phyloP scores from a whole-genome alignment of 2,797 vertebrate genomes.

The Zalophus californianus region DNA sequence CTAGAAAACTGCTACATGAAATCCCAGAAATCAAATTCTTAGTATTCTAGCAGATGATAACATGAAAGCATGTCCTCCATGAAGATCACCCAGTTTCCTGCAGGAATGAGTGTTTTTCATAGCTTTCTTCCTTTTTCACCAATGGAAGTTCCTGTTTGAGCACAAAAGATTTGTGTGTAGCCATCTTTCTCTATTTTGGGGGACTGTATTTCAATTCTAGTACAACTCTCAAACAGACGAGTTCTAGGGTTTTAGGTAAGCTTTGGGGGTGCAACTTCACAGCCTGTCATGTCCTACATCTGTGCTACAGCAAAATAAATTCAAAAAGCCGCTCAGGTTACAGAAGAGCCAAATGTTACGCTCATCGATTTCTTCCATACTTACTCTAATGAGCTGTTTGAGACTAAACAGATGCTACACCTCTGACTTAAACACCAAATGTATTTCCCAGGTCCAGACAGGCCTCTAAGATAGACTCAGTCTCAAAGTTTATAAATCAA shows the following conservation, averaged over 20 bases:
- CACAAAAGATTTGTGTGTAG: neutral
- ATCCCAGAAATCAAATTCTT: slow-evolving; percentile 31
- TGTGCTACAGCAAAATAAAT: slow-evolving; percentile 3
- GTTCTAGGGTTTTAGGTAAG: neutral
- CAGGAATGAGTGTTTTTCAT: neutral
- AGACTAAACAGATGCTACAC: neutral
- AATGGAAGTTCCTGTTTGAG: neutral
- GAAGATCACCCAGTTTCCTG: slow-evolving; percentile 5
- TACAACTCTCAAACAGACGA: neutral
- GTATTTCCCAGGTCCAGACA: neutral
- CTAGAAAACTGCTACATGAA: neutral
- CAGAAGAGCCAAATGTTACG: neutral
- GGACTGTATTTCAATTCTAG: neutral
- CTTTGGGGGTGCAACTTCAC: neutral
- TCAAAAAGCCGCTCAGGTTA: neutral
- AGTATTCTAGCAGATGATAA: neutral
- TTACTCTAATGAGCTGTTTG: slow-evolving; percentile 10
- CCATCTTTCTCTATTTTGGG: neutral
- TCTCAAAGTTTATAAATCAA: neutral
- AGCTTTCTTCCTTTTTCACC: neutral
- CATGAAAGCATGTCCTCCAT: neutral
- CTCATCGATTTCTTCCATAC: neutral
- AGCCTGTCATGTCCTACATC: neutral
- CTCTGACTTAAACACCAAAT: neutral
- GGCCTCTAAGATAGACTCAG: neutral